These are phyloP conservation scores for Petrocephalus schoutedeni DNA, from an alignment of 2,797 vertebrate species.

Conservation along the genomic window DNA sequence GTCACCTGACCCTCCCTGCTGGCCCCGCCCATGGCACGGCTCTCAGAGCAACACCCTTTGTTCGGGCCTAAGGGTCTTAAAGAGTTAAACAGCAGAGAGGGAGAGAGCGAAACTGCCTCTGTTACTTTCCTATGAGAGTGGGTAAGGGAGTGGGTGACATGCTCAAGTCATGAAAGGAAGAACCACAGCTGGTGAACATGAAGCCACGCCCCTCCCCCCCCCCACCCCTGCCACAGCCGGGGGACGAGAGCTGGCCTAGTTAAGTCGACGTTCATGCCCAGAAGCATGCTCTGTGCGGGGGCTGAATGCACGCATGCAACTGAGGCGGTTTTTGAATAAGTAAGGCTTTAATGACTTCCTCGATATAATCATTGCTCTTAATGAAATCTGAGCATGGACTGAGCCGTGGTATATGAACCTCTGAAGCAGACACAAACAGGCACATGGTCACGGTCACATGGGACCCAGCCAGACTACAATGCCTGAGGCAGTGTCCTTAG, in stretches of 20 bases:
- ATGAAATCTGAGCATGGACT: background rate
- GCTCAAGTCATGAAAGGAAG: slow-evolving; percentile 2
- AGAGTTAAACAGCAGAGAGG: background rate
- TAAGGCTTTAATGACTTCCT: slow-evolving; percentile 2
- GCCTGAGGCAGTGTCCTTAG: background rate
- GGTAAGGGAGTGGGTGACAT: background rate
- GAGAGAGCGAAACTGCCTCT: no score
- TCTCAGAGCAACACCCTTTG: background rate
- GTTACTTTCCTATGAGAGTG: background rate
- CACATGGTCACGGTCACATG: background rate
- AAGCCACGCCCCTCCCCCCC: background rate
- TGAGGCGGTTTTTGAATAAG: background rate
- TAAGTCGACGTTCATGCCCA: slow-evolving; percentile 6
- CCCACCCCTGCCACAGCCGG: background rate
- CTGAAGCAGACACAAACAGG: background rate
- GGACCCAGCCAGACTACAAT: background rate
- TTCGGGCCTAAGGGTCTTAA: background rate
- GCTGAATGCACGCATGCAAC: background rate
- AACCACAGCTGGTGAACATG: slow-evolving; percentile 7
- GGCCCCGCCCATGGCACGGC: background rate
- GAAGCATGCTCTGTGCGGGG: background rate
- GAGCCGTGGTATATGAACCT: background rate
- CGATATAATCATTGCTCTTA: slow-evolving; percentile 3
- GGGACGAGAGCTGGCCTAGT: slow-evolving; percentile 17
- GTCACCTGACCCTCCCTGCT: background rate